Conservation (phyloP, 2,113 vertebrate genomes). For the Myrmecophaga tridactyla region DNA sequence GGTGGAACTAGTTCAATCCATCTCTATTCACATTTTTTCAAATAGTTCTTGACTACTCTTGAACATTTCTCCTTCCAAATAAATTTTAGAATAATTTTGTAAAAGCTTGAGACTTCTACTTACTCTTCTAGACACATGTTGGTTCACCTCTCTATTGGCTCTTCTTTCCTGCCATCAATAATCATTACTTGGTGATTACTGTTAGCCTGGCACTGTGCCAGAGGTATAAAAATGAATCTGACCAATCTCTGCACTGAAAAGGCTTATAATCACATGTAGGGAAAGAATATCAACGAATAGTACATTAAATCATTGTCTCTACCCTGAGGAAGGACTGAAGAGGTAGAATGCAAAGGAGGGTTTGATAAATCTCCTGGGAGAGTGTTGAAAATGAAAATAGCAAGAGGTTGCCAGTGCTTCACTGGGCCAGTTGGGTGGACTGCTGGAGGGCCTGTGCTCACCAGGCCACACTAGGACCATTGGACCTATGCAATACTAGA, state of each 20-base stretch:
- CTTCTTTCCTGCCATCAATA: neutral
- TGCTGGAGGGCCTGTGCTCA: neutral
- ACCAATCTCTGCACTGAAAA: neutral
- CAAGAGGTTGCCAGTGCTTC: neutral
- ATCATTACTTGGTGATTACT: neutral
- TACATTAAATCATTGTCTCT: neutral
- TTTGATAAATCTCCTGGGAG: neutral
- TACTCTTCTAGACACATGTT: neutral
- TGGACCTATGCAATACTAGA: neutral
- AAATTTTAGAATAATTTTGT: constrained; percentile 37
- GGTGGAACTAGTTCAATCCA: neutral
- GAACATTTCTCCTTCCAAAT: neutral
- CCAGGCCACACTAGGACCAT: neutral
- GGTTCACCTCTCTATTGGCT: neutral
- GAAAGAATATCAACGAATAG: neutral
- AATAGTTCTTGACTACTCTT: neutral
- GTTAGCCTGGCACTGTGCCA: neutral
- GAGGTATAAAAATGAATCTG: neutral
- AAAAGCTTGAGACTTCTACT: neutral
- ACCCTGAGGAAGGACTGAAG: no score
- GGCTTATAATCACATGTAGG: neutral
- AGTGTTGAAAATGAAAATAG: neutral
- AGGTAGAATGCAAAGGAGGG: neutral
- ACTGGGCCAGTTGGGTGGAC: neutral
- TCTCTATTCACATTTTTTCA: constrained; percentile 5